Evolutionary conservation across 2,797 vertebrate genomes (phyloP), one percentile per base, ranked within the genome.

Genomic region (Pangasius djambal): DNA sequence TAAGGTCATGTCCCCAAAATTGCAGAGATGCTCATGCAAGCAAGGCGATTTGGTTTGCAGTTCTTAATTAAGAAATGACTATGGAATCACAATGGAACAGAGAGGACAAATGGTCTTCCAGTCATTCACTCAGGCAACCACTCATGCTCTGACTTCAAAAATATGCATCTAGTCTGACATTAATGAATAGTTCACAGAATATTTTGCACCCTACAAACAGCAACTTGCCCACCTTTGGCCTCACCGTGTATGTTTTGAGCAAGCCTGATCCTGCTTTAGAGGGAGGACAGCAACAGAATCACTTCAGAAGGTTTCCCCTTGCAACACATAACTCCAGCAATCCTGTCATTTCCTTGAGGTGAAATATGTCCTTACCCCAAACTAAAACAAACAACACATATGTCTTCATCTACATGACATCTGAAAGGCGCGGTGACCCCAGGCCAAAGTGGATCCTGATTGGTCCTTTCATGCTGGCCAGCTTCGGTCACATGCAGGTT

Each of bases 361-460:
- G 94, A 96, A 95, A 95, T 96, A 95, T 95, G 94, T 95, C 94
- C 94, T 93, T 55, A 86, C 94, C 93, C 93, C 92, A 37, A 96
- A 95, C 93, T 93, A 95, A 96, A 96, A 95, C 95, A 96, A 97
- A 97, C 95, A 96, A 90, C 93, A 89, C 95, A 95, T 96, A 94
- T 94, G 93, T 96, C 95, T 96, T 94, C 91, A 94, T 95, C 94
- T 93, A 91, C 93, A 94, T 92, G 90, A 91, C 94, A 91, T 89
- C 89, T 91, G 92, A 92, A 93, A 90, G 87, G 90, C 55, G 85
- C 85, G 52, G 83, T 85, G 82, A 79, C 79, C 81, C 74, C 48
- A 13, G 25, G n/a, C 40, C 31, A 85, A 31, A 63, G 86, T 86
- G 57, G 75, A 37, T 75, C 87, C 89, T 89, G 81, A 91, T 90